These are phyloP conservation scores for Brachycybe producta DNA, from an alignment of 2,888 invertebrate genomes.

Conservation along the genomic window DNA sequence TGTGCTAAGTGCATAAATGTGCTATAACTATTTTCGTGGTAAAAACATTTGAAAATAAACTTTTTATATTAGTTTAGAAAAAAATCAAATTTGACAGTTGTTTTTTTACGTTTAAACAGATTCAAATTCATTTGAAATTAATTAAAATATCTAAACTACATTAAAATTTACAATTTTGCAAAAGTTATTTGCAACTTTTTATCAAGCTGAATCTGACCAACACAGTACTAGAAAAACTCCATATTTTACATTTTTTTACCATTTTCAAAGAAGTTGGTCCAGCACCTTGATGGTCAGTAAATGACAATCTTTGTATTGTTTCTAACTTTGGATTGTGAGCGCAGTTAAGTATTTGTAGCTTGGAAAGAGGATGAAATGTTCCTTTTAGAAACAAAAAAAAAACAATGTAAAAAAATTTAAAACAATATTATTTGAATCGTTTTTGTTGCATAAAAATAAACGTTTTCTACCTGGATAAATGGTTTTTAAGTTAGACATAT, in stretches of 20 bases:
- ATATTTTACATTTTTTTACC: too few species aligned
- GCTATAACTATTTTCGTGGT: not conserved
- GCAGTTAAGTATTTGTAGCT: not conserved
- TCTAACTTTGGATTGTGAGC: not conserved
- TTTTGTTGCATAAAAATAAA: not conserved
- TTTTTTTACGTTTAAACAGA: too few species aligned
- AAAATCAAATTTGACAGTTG: too few species aligned
- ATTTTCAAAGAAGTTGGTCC: not conserved
- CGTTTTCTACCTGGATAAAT: constrained; percentile 7
- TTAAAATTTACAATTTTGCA: too few species aligned
- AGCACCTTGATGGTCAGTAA: constrained; percentile 10
- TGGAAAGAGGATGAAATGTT: constrained; percentile 1
- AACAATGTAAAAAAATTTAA: not conserved
- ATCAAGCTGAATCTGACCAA: too few species aligned
- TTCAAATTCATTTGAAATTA: too few species aligned
- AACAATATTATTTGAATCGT: not conserved
- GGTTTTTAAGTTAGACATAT: not conserved
- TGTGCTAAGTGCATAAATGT: not conserved
- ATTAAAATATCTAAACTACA: not conserved
- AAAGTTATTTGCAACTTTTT: too few species aligned
- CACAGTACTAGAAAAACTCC: too few species aligned
- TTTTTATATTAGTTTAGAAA: too few species aligned
- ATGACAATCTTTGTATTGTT: constrained; percentile 4
- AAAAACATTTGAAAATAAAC: not conserved
- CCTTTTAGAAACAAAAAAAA: constrained; percentile 4